These are phyloP conservation scores for Cheilosia variabilis DNA, from an alignment of 2,888 invertebrate species.

Conservation along the genomic window DNA sequence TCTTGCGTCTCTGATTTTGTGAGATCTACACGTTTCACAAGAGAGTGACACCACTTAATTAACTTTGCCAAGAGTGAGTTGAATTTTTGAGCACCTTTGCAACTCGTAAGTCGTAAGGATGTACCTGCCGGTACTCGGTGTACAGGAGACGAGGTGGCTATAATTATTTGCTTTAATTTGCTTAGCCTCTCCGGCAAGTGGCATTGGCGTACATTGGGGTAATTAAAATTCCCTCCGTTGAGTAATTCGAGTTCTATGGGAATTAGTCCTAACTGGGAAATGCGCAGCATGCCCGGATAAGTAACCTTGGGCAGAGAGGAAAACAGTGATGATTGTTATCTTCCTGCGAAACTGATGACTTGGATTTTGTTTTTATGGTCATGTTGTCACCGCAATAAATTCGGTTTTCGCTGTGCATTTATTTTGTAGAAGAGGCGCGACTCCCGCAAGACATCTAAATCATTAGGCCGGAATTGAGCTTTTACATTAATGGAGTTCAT, in stretches of 20 bases:
- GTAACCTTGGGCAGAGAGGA: neutral
- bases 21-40: conserved; percentile 36
- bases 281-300: neutral
- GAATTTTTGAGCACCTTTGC: conserved; percentile 40
- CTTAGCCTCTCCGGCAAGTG: conserved; percentile 4
- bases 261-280: neutral
- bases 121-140: neutral
- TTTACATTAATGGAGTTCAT: too few relatives aligned
- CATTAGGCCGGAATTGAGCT: too few relatives aligned
- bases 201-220: conserved; percentile 29
- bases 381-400: too few relatives aligned
- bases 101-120: neutral
- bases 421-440: too few relatives aligned
- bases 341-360: neutral
- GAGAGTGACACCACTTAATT: conserved; percentile 64
- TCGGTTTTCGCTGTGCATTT: too few relatives aligned
- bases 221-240: conserved; percentile 31
- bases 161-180: conserved; percentile 45
- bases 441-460: too few relatives aligned
- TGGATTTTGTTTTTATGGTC: too few relatives aligned
- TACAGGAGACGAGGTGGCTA: neutral
- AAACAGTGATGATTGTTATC: neutral
- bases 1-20: conserved; percentile 34
- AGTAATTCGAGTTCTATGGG: neutral
- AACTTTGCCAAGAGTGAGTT: conserved; percentile 42